Base-by-base conservation (phyloP, 1,140 invertebrate genomes). In the Subanguina moxae region DNA sequence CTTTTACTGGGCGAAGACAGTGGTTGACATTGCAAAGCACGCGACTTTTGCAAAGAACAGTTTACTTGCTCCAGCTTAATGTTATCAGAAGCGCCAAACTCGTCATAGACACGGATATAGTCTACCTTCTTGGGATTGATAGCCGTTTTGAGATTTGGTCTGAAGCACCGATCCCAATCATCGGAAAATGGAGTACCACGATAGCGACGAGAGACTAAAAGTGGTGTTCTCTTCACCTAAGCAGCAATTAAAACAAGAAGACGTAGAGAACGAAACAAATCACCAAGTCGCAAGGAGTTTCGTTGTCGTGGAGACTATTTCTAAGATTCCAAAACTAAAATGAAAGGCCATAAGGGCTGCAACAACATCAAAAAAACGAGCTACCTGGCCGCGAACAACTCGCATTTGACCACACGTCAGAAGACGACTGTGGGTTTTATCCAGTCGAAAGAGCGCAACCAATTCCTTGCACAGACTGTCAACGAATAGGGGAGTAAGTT, bases 371-470 rank as follows among this genome's bases (percentile, higher is more conserved):
- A 25, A 52, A 52, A 52, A 52, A 65, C 48, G 62, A n/a, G n/a
- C 1, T 17, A 74, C 62, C 63, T 78, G 77, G 23, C 77, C 77
- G 19, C 77, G 68, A 38, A 78, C 61, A 3, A 78, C 77, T 9
- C 77, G 71, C 19, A 78, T 45, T 64, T 78, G 77, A 19, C 56
- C 70, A 57, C 62, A 65, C 1, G 68, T 65, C 1, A 79, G 66
- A 13, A 66, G 42, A 15, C 68, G 63, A 59, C 73, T 79, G 25
- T 62, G 52, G 28, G 45, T 23, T 19, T 45, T 67, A 19, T 59
- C 72, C 17, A 65, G 58, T 30, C 63, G 56, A 62, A 76, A 80
- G 17, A 77, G 57, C 0, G 56, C 62, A 65, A 72, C 76, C 17
- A 78, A 27, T 27, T 78, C 77, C 17, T 65, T 27, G 57, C 78